These are phyloP conservation scores for Linnaemya tessellans DNA, from an alignment of 2,888 invertebrate genomes.

Conservation along the genomic window DNA sequence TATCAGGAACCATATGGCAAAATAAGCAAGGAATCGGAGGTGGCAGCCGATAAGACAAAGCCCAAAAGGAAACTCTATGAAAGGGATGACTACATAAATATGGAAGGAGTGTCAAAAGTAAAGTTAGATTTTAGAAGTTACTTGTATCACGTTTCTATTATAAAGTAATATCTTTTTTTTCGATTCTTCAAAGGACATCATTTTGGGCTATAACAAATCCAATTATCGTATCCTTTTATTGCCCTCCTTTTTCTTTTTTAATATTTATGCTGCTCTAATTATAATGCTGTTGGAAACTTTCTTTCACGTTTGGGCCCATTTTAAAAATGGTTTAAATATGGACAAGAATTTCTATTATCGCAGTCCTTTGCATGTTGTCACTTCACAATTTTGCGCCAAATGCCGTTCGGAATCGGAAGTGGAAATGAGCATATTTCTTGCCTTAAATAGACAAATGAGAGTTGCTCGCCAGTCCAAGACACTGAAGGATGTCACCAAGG, in stretches of 20 bases:
- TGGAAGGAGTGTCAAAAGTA: constrained; percentile 81
- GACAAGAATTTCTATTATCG: constrained; percentile 86
- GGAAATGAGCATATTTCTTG: constrained; percentile 84
- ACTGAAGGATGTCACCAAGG: constrained; percentile 80
- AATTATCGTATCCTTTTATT: constrained; percentile 85
- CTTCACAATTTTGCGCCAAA: constrained; percentile 88
- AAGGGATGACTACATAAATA: constrained; percentile 79
- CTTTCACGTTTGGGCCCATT: constrained; percentile 88
- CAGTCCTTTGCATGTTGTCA: constrained; percentile 88
- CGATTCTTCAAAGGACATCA: constrained; percentile 78
- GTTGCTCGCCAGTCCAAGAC: constrained; percentile 77
- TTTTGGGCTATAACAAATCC: constrained; percentile 81
- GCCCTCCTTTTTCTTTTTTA: constrained; percentile 86
- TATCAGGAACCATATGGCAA: constrained; percentile 52
- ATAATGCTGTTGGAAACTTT: constrained; percentile 85
- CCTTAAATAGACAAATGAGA: constrained; percentile 86
- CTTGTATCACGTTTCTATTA: not conserved
- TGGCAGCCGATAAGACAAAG: constrained; percentile 14
- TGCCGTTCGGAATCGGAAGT: constrained; percentile 87
- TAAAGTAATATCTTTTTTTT: not conserved
- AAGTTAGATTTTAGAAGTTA: constrained; percentile 52
- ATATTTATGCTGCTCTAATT: constrained; percentile 84
- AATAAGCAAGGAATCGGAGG: constrained; percentile 50
- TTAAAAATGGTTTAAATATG: constrained; percentile 86
- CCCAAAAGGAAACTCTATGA: constrained; percentile 75